These are phyloP conservation scores for Ips typographus DNA, from an alignment of 1,140 invertebrate genomes.

Conservation along the genomic window DNA sequence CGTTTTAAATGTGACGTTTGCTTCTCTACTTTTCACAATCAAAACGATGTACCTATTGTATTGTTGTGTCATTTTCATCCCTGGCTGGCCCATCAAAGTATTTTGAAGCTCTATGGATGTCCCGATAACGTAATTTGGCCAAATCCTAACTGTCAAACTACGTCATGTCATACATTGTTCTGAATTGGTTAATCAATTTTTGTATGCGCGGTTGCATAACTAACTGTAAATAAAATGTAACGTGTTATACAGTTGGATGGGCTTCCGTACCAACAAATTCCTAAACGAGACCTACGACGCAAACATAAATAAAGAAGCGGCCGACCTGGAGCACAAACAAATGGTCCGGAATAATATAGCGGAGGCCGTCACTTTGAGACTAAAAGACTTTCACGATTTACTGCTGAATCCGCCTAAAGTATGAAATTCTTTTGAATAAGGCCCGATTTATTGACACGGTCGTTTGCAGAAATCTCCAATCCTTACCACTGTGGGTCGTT, in stretches of 20 bases:
- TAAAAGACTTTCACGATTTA: constrained; percentile 72
- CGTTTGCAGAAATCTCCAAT: constrained; percentile 60
- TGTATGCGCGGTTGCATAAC: too few species aligned
- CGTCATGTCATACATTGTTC: not conserved
- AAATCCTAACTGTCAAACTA: too few species aligned
- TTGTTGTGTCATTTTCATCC: too few species aligned
- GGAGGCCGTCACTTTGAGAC: constrained; percentile 64
- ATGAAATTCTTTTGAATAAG: constrained; percentile 39
- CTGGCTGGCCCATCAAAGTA: too few species aligned
- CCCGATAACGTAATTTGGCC: not conserved
- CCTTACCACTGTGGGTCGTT: constrained; percentile 63
- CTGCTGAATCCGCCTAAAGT: constrained; percentile 74
- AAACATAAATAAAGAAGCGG: constrained; percentile 47
- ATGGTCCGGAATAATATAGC: constrained; percentile 61
- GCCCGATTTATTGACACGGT: not conserved
- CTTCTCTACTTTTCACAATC: too few species aligned
- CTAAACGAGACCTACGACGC: not conserved
- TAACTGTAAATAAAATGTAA: not conserved
- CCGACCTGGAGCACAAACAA: constrained; percentile 55
- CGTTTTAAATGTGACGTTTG: too few species aligned
- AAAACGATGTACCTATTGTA: too few species aligned
- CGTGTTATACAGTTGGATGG: too few species aligned
- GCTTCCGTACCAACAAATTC: too few species aligned
- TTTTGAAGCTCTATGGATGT: not conserved
- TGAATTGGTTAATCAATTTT: not conserved